Evolutionary conservation across 2,797 vertebrate genomes (phyloP), one percentile per base, ranked within the genome.

Genomic region (Triplophysa bombifrons): DNA sequence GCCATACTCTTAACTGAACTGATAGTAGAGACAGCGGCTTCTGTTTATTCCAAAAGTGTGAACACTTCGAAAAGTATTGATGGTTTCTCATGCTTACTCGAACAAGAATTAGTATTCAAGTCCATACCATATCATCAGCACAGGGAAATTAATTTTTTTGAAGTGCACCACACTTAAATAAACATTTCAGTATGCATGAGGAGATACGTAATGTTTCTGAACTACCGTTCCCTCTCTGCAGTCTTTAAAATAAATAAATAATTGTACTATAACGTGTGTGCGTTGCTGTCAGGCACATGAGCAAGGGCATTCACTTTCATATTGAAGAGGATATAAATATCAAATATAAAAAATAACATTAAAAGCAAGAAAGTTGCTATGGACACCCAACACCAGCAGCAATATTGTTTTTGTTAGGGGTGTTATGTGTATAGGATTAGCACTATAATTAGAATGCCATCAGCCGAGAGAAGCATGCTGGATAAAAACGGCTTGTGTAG

Each of bases 361-460:
- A 66, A 79, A 70, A 64, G 60, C 51, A 55, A n/a, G 20, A 64
- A 81, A 73, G 53, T 82, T 73, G 80, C 70, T 72, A 72, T 61
- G 60, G 60, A 50, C 79, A 82, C 76, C 68, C 65, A 70, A 61
- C 66, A 50, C 66, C 38, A 58, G 73, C 50, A 68, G 72, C 67
- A 53, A 14, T 4, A 19, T 50, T 50, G 22, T 76, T 56, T 58
- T 55, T 61, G 64, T 85, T 38, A 74, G 67, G 80, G 72, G 74
- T 76, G 72, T 76, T 78, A 70, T 80, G 55, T 69, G 70, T 71
- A 65, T 22, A 66, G 58, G 63, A 27, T 63, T 72, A 73, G 69
- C 19, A 71, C 70, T 77, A 72, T 81, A 81, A 84, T 85, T 85
- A 85, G 80, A 76, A 78, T 84, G 55, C 76, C 19, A 80, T 83